Evolutionary conservation across 2,888 invertebrate genomes (phyloP), one percentile per base, ranked within the genome.

Genomic region (Zelleria hepariella): DNA sequence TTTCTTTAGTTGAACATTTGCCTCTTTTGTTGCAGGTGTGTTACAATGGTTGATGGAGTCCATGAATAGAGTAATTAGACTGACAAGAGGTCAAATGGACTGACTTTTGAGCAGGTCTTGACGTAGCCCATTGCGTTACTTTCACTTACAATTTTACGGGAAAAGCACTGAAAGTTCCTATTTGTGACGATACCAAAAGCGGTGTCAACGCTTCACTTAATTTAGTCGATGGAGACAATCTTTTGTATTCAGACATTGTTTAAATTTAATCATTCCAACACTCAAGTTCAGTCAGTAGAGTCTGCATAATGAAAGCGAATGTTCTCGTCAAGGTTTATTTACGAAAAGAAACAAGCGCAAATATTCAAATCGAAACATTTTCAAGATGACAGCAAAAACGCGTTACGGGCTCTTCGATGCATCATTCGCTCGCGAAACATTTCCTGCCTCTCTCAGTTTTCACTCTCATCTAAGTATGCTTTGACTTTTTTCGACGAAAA

Each of bases 21-120:
- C n/a, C 15, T 42, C 32, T 15, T 15, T 55, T 55, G 32, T 55
- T 20, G 21, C 32, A 24, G 32, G 15, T 32, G 21, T 55, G 15
- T 42, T 48, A 75, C 74, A 76, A 74, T 65, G 69, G 62, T 66
- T 64, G 62, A 67, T 69, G 70, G 72, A 74, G 73, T 69, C 68
- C 70, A 73, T 78, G 75, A 79, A 78, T 77, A 72, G 73, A 73
- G 71, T 75, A 75, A 77, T 75, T 69, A 70, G 71, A 76, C 70
- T 72, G 77, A 75, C 73, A 68, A 69, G 63, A 66, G 68, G 79
- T 82, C 81, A 78, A 72, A 73, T 67, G 66, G 67, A 42, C 60
- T 70, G 76, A 55, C 60, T 25, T 75, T 74, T 71, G 68, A 66
- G 66, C 73, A 76, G 75, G 72, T n/a, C n/a, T n/a, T n/a, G n/a